Percentiles rank a stretch among this genome's conserved stretches.
Evolutionary conservation across 1,140 invertebrate species (phyloP).

Genomic region (Halesus radiatus): DNA sequence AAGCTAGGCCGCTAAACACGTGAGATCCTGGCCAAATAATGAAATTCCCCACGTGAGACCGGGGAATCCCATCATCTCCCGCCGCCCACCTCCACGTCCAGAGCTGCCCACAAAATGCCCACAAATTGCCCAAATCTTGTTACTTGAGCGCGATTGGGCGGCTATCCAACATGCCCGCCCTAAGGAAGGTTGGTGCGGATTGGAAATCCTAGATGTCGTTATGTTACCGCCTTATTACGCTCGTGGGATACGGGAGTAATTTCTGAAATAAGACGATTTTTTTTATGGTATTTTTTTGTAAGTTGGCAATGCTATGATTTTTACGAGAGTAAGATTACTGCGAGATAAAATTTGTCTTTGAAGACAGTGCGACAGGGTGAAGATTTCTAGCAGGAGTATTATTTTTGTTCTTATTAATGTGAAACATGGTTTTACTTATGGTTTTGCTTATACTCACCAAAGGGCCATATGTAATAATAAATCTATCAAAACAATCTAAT

Average conservation of each 20-base stretch:
- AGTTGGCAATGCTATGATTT: no score
- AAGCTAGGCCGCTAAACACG: not conserved
- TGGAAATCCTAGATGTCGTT: conserved; percentile 30
- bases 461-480: no score
- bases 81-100: not conserved
- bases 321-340: no score
- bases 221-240: conserved; percentile 12
- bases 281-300: no score
- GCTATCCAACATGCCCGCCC: not conserved
- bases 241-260: not conserved
- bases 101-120: not conserved
- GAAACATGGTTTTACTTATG: no score
- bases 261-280: not conserved
- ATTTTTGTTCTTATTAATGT: no score
- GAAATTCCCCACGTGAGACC: conserved; percentile 1
- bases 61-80: conserved; percentile 24
- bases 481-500: no score
- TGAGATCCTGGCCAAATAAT: not conserved
- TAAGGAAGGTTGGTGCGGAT: not conserved
- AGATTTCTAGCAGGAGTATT: no score
- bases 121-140: conserved; percentile 35
- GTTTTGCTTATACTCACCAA: no score
- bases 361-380: no score
- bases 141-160: conserved; percentile 27
- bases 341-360: no score